Base-by-base conservation (phyloP, 2,113 vertebrate species). In the Parus major region DNA sequence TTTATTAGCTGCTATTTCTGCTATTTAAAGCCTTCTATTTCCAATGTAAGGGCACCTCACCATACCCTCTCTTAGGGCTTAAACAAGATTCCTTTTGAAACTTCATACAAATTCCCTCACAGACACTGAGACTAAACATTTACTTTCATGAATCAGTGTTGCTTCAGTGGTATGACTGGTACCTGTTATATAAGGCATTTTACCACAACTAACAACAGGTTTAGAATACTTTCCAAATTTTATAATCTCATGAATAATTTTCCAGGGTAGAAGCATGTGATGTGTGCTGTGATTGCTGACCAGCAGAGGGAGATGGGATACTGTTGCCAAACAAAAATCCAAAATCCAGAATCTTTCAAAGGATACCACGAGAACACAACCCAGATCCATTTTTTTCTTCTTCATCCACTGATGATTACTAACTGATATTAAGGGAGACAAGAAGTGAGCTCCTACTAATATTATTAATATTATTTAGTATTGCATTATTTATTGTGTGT, bases 241-340 rank as follows among this genome's bases (percentile, higher is more conserved):
- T 39, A 39, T 7, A 3, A 52, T 18, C 71, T 73, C 82, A 63
- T 1, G 4, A 53, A 35, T 35, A 49, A 56, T 44, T 81, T 75
- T 66, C 29, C 59, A 59, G 21, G 13, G 39, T 5, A 70, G 47
- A 55, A 66, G 19, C 12, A 41, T 2, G 29, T 15, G 29, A 31
- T 35, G 36, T 17, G 60, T 66, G 64, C 60, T 90, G 56, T 13
- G 60, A 49, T 8, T 3, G 5, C 52, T 60, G 82, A 44, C 92
- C 95, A 93, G 88, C 5, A 97, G 95, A 94, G 85, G 95, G 96
- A 96, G 95, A 77, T 0, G 5, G 24, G 79, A 81, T 12, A 78
- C 82, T 80, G 22, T 0, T 12, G 14, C 59, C 47, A 79, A 47
- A 66, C 5, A 76, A 35, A 82, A 85, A 31, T 11, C 28, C 15